Evolutionary conservation across 2,113 vertebrate genomes (phyloP), one percentile per base, ranked within the genome.

Genomic region (Tursiops truncatus): DNA sequence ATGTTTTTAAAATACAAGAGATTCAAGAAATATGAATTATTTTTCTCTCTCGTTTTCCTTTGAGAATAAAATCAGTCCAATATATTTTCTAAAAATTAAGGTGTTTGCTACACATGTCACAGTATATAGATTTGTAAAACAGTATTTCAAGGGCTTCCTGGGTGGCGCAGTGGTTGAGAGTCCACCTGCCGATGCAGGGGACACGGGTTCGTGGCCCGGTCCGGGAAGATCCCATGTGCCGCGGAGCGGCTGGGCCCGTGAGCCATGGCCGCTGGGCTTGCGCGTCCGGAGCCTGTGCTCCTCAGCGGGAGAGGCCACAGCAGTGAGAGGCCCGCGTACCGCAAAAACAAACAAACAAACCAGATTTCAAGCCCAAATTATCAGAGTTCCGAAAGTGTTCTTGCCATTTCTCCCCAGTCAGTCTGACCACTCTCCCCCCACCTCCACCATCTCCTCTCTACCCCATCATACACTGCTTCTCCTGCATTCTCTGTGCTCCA

Each of bases 31-130:
- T 28, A 89, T 8, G 33, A 77, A 87, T 25, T 13, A 89, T 41
- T 95, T 93, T 92, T 85, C 50, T 91, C 62, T 96, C 47, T 70
- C 68, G 25, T 79, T 74, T 93, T 93, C 68, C 74, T 94, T 93
- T 93, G 53, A 67, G 12, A 74, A 70, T 91, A 93, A 53, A 94
- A 71, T 41, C 33, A 76, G 56, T 65, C 12, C 21, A 47, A 53
- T 31, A 53, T 28, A n/a, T 33, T 71, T 23, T 82, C 21, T 44
- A 79, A 96, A 96, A 91, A 71, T 82, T 21, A 58, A 85, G 86
- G n/a, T 13, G 47, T 36, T 62, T 95, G 36, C 33, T 85, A 36
- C 12, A 53, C 0, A 3, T 56, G 33, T 41, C 60, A 47, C 41
- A 73, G 81, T 87, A 95, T 50, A 91, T 56, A 82, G 8, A 56